Conservation (phyloP, 35 echinoderm and acorn worm genomes). For the Anneissia japonica region DNA sequence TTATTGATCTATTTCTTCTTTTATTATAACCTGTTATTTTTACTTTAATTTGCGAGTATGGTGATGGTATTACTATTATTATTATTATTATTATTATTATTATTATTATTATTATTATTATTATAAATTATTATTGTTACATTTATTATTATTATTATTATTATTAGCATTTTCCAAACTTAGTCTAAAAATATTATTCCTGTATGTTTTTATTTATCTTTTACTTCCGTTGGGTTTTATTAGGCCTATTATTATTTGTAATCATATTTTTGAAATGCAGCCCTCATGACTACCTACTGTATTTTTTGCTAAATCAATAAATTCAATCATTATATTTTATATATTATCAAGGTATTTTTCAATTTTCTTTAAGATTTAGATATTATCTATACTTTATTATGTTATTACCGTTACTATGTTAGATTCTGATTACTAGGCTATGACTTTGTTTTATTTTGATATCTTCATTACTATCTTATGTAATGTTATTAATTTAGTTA, state of each 20-base stretch:
- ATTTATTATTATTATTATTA: background rate
- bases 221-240: background rate
- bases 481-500: too few species aligned
- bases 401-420: too few species aligned
- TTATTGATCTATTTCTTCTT: too few species aligned
- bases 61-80: slow-evolving; percentile 3
- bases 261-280: background rate
- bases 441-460: too few species aligned
- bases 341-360: background rate
- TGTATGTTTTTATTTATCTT: background rate
- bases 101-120: slow-evolving; percentile 3
- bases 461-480: too few species aligned
- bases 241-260: background rate
- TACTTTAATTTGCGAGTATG: too few species aligned
- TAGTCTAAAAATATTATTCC: background rate
- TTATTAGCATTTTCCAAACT: background rate
- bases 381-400: background rate
- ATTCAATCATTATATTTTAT: background rate
- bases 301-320: background rate
- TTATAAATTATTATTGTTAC: background rate
- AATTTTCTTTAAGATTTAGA: background rate
- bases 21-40: too few species aligned
- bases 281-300: background rate
- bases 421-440: too few species aligned
- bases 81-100: slow-evolving; percentile 3